Evolutionary conservation across 2,797 vertebrate genomes (phyloP).

Genomic region (Betta splendens): DNA sequence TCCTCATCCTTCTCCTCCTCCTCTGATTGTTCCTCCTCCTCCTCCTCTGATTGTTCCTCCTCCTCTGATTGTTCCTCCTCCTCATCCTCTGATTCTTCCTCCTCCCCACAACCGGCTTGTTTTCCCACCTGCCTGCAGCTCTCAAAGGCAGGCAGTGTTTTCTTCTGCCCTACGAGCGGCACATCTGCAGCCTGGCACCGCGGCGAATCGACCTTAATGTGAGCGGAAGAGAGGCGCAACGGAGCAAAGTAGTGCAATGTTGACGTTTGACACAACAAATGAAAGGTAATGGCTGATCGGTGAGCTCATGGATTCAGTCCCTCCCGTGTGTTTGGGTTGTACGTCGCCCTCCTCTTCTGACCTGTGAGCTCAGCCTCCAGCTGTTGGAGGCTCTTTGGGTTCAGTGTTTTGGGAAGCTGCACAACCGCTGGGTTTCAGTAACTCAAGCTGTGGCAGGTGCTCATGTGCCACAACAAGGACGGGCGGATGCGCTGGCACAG

Average conservation of each 20-base stretch:
- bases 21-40: constrained; percentile 16
- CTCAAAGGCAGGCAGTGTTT: constrained; percentile 34
- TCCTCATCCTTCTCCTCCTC: constrained; percentile 27
- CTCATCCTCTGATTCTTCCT: constrained; percentile 20
- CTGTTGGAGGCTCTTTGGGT: constrained; percentile 23
- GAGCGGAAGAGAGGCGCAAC: constrained; percentile 58
- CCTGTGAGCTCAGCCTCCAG: too few species aligned
- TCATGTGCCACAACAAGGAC: constrained; percentile 28
- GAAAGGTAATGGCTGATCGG: constrained; percentile 64
- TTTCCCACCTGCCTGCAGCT: constrained; percentile 76
- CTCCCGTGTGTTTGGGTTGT: too few species aligned
- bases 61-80: constrained; percentile 22
- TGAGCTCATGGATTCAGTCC: constrained; percentile 47
- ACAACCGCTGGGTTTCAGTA: constrained; percentile 22
- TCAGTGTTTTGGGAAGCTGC: constrained; percentile 30
- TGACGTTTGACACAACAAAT: constrained; percentile 47
- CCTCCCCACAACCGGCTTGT: constrained; percentile 44
- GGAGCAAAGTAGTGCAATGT: constrained; percentile 46
- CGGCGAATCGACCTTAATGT: constrained; percentile 66
- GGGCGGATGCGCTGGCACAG: constrained; percentile 35
- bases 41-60: constrained; percentile 25
- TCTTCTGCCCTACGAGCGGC: constrained; percentile 53
- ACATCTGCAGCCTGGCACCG: too few species aligned
- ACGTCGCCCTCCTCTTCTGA: too few species aligned
- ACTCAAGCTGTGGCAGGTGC: constrained; percentile 26